Percentiles rank a stretch among this genome's conserved stretches.
phyloP scores from a whole-genome alignment of 2,888 invertebrate species.

The Ptychoptera albimana region DNA sequence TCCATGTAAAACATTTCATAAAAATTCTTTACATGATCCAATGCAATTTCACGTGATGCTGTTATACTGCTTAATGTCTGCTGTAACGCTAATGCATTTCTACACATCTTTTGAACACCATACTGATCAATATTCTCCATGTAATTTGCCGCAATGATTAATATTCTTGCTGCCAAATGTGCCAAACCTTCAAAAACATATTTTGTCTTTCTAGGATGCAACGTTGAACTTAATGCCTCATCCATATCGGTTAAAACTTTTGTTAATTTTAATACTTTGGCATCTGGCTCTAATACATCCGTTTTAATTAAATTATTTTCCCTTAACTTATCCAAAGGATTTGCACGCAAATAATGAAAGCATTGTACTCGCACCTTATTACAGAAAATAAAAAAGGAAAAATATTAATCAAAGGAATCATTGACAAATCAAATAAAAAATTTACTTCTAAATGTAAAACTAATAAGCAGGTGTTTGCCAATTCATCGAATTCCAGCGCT shows the following conservation, averaged over 20 bases:
- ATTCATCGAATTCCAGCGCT: conserved; percentile 69
- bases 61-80: conserved; percentile 76
- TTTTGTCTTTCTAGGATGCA: conserved; percentile 63
- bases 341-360: conserved; percentile 72
- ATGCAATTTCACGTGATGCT: conserved; percentile 60
- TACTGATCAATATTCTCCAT: conserved; percentile 66
- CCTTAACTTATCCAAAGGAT: conserved; percentile 26
- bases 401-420: neutral
- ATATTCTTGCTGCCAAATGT: conserved; percentile 54
- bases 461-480: conserved; percentile 79
- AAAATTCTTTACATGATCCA: conserved; percentile 81
- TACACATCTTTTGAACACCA: conserved; percentile 69
- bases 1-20: conserved; percentile 70
- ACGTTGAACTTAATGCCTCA: conserved; percentile 55
- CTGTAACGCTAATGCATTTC: conserved; percentile 71
- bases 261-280: conserved; percentile 59
- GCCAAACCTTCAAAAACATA: conserved; percentile 86
- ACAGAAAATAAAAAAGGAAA: conserved; percentile 9
- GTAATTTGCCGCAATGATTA: conserved; percentile 66
- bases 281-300: conserved; percentile 61
- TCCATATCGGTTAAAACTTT: conserved; percentile 62
- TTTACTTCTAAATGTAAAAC: conserved; percentile 80
- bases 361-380: conserved; percentile 77
- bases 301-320: conserved; percentile 34
- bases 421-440: neutral